Evolutionary conservation across 2,797 vertebrate genomes (phyloP), one percentile per base, ranked within the genome.

Genomic region (Anguilla marmorata): DNA sequence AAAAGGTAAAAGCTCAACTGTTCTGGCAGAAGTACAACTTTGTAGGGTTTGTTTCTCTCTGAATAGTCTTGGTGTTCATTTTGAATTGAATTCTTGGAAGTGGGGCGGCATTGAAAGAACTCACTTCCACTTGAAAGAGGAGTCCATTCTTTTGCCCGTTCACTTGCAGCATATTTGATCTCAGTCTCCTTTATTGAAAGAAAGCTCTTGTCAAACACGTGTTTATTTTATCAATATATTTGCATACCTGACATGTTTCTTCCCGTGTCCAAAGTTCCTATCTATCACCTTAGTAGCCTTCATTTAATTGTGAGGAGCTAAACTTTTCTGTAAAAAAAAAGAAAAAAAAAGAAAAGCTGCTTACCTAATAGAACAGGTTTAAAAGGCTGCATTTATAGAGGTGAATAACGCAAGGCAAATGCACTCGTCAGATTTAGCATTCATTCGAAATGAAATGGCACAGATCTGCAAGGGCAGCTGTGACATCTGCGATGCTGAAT

Each of bases 401-500:
- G 69, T 11, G 69, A 76, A 76, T 41, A 76, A 41, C 72, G 6
- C 4, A 16, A 76, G 72, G 72, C 72, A 41, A 74, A 41, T 14
- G 37, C 9, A 41, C 74, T 76, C 19, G 74, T 76, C 74, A 76
- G 27, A 74, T 74, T 74, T 74, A 12, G 37, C 74, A 41, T 14
- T 21, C 33, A 76, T 76, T 76, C 19, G 74, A 19, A 76, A 37
- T 41, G 33, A 76, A 76, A 76, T 76, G 74, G 30, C 37, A 76
- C 69, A 76, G 52, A 58, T 80, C 52, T 50, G 60, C 69, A 45
- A 87, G 33, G 86, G 45, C 52, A 87, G 74, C 86, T 41, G 27
- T 27, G 72, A 41, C 74, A 74, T 37, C 33, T 41, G 19, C 41
- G 94, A 95, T 96, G 91, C 93, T 97, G 94, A 96, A 96, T 95